phyloP scores from a whole-genome alignment of 2,888 invertebrate species.

The Caenorhabditis parvicauda region DNA sequence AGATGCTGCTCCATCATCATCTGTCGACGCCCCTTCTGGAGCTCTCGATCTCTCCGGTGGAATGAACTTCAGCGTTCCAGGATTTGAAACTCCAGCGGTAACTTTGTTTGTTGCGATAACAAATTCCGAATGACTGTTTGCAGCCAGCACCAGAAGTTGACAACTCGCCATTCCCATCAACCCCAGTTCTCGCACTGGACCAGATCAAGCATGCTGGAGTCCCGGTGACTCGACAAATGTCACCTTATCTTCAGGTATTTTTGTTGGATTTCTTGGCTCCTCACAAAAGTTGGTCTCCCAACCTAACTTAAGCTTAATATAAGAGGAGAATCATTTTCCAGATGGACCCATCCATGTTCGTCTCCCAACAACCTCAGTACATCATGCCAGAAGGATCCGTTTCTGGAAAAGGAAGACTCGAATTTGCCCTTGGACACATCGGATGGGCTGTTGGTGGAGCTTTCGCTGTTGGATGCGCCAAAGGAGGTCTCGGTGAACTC shows the following conservation, averaged over 20 bases:
- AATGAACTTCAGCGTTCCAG: constrained; percentile 28
- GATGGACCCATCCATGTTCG: constrained; percentile 60
- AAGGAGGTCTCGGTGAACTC: constrained; percentile 55
- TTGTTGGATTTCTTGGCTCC: neutral
- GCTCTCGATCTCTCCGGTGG: constrained; percentile 36
- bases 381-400: constrained; percentile 59
- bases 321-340: constrained; percentile 12
- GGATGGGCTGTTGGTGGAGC: constrained; percentile 57
- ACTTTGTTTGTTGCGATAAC: neutral
- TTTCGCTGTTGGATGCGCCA: constrained; percentile 51
- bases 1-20: constrained; percentile 28
- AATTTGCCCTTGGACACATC: constrained; percentile 59
- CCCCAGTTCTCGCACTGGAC: constrained; percentile 54
- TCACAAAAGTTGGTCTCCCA: neutral
- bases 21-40: constrained; percentile 22
- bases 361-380: constrained; percentile 52
- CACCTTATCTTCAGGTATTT: constrained; percentile 54
- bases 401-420: constrained; percentile 57
- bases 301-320: constrained; percentile 1
- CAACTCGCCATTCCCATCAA: constrained; percentile 25
- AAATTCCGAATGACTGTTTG: neutral
- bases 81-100: constrained; percentile 22
- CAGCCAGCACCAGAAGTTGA: constrained; percentile 17
- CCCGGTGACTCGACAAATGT: constrained; percentile 55
- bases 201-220: constrained; percentile 56